These are phyloP conservation scores for Conus ventricosus DNA, from an alignment of 1,140 invertebrate genomes.

Conservation along the genomic window DNA sequence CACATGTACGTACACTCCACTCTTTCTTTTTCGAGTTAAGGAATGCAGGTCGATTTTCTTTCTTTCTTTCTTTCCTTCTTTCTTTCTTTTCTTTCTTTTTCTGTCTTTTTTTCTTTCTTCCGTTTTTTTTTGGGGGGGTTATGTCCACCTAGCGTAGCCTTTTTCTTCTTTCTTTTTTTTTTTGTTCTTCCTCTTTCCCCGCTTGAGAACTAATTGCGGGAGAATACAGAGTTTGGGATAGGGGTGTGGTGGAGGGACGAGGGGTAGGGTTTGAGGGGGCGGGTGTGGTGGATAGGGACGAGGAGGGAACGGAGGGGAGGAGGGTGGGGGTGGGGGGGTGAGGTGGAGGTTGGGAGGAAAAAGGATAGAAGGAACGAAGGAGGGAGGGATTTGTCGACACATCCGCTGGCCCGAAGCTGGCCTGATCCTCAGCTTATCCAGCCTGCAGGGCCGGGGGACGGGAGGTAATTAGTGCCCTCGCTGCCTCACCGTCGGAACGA, in stretches of 20 bases:
- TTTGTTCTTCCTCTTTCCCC: background rate
- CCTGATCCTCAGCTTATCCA: constrained; percentile 27
- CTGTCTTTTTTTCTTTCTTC: no score
- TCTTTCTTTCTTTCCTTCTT: background rate
- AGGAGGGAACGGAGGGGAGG: background rate
- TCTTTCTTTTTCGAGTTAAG: background rate
- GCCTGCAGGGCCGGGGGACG: constrained; percentile 11
- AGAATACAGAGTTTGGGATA: background rate
- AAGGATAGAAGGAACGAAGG: background rate
- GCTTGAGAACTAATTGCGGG: background rate
- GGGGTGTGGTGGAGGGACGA: background rate
- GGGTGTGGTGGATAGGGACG: background rate
- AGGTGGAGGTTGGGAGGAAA: background rate
- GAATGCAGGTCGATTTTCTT: background rate
- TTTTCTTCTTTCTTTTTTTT: no score
- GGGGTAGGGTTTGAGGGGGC: background rate
- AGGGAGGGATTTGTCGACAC: constrained; percentile 29
- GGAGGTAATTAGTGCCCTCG: constrained; percentile 34
- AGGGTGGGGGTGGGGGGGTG: background rate
- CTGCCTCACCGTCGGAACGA: background rate
- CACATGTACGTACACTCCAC: background rate
- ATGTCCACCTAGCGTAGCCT: no score
- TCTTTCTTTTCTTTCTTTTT: background rate
- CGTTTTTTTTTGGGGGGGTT: background rate
- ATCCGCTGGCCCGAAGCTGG: constrained; percentile 16